phyloP scores from a whole-genome alignment of 2,113 vertebrate species.

The Antechinus flavipes region DNA sequence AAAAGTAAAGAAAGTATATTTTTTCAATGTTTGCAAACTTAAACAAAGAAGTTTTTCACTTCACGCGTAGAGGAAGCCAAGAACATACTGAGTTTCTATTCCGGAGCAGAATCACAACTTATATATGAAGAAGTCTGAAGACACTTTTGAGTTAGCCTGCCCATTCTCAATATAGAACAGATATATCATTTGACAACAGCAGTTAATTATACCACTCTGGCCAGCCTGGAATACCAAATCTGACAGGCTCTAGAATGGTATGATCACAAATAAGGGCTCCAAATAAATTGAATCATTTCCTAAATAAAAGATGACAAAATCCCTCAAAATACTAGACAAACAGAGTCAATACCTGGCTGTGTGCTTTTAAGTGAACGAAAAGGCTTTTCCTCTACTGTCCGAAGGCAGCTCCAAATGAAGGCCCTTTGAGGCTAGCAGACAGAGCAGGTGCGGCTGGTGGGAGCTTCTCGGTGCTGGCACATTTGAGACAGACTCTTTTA shows the following conservation, averaged over 20 bases:
- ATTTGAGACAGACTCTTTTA: slow-evolving; percentile 60
- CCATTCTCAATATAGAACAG: rapidly evolving
- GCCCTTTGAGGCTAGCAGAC: slow-evolving; percentile 48
- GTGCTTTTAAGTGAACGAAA: slow-evolving; percentile 30
- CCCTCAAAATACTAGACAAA: neutral
- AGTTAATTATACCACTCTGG: neutral
- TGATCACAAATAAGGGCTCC: neutral
- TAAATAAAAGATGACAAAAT: neutral
- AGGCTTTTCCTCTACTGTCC: slow-evolving; percentile 46
- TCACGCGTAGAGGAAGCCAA: slow-evolving; percentile 14
- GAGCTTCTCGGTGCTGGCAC: slow-evolving; percentile 49
- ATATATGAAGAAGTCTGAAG: neutral
- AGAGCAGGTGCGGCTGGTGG: slow-evolving; percentile 71
- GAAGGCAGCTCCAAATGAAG: slow-evolving; percentile 45
- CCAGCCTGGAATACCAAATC: neutral
- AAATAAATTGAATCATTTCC: neutral
- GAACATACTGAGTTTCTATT: neutral
- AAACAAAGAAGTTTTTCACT: slow-evolving; percentile 32
- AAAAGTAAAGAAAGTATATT: neutral
- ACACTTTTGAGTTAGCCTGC: neutral
- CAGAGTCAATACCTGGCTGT: slow-evolving; percentile 52
- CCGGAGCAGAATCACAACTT: neutral
- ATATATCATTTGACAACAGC: neutral
- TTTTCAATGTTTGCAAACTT: slow-evolving; percentile 40
- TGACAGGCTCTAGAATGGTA: rapidly evolving